Evolutionary conservation across 2,113 vertebrate species (phyloP).

Genomic region (Dendrocopos noguchii): DNA sequence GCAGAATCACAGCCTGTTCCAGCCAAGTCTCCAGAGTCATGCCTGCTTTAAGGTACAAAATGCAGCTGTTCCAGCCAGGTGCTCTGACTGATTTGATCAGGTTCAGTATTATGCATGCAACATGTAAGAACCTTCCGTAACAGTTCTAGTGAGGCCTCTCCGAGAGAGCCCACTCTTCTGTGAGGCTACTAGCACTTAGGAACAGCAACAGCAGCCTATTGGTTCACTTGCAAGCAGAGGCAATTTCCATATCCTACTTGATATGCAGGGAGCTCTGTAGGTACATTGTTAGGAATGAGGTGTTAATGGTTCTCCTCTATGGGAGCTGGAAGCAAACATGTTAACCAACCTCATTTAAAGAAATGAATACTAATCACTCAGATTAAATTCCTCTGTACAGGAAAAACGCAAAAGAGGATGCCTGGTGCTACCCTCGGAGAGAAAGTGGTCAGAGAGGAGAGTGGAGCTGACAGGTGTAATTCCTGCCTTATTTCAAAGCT

Average conservation of each 20-base stretch:
- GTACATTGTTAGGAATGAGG: background rate
- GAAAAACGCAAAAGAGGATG: background rate
- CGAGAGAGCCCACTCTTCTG: background rate
- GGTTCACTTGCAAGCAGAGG: background rate
- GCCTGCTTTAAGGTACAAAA: background rate
- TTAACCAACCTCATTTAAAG: conserved; percentile 25
- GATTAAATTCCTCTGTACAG: background rate
- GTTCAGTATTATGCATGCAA: background rate
- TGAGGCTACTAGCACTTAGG: background rate
- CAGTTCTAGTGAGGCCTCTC: background rate
- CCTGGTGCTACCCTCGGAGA: background rate
- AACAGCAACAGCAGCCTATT: background rate
- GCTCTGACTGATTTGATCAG: background rate
- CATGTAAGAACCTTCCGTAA: background rate
- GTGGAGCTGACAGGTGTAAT: background rate
- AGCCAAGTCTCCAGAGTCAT: background rate
- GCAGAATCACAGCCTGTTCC: background rate
- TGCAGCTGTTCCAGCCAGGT: background rate
- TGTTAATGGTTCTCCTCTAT: background rate
- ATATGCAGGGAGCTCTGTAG: background rate
- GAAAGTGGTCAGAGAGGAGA: background rate
- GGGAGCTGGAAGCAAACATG: background rate
- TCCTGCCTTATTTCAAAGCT: background rate
- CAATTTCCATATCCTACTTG: background rate
- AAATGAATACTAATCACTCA: background rate